A percentile compares a stretch with the other conserved stretches of the same genome.
These are phyloP conservation scores for Platyscapa corneri DNA, from an alignment of 1,140 invertebrate species.

Conservation along the genomic window DNA sequence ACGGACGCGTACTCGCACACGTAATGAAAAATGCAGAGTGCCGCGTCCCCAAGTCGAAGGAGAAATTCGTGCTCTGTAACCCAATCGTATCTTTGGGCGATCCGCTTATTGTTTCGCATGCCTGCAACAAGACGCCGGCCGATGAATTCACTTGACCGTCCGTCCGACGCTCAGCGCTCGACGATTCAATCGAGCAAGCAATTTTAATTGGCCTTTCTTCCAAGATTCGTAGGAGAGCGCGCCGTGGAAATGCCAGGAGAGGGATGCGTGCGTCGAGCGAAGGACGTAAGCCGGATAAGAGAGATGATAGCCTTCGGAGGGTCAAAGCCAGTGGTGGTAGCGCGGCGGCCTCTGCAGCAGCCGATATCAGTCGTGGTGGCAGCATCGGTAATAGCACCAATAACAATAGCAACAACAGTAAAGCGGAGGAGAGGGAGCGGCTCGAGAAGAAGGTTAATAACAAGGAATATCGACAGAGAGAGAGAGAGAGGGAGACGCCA, in stretches of 20 bases:
- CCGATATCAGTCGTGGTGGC: neutral
- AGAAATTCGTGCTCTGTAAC: constrained; percentile 25
- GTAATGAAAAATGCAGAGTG: constrained; percentile 9
- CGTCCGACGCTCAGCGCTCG: neutral
- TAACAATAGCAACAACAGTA: neutral
- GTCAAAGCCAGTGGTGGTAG: constrained; percentile 45
- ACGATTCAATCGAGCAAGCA: neutral
- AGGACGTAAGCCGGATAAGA: constrained; percentile 48
- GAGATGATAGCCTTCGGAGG: constrained; percentile 50
- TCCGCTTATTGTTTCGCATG: neutral
- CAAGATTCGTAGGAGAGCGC: neutral
- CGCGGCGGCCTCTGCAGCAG: neutral
- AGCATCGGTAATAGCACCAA: neutral
- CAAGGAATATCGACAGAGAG: constrained; percentile 47
- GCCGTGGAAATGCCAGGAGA: constrained; percentile 48
- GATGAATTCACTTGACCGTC: neutral
- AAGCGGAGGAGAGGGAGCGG: neutral
- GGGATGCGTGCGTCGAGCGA: constrained; percentile 26
- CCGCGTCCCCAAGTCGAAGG: neutral
- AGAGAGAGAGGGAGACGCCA: neutral
- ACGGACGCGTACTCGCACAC: neutral
- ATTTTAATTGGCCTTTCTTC: constrained; percentile 3
- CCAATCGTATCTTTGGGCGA: constrained; percentile 24
- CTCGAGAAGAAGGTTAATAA: constrained; percentile 52
- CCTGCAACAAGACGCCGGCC: too few species aligned